phyloP scores from a whole-genome alignment of 2,797 vertebrate genomes.

The Ctenopoma multispine region DNA sequence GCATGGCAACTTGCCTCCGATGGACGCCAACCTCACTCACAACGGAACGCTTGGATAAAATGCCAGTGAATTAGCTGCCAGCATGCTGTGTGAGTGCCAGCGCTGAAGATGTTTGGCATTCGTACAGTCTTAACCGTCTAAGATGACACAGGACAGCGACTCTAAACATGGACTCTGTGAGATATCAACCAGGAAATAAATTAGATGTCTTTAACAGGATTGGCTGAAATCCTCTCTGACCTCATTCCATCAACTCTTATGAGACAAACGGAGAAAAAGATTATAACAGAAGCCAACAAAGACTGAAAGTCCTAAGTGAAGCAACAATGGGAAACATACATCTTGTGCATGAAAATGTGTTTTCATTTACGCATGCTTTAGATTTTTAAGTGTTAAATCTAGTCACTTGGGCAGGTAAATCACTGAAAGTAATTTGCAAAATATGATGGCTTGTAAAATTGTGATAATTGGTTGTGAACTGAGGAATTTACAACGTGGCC shows the following conservation, averaged over 20 bases:
- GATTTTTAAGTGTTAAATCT: not conserved
- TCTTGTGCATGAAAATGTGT: too few relatives aligned
- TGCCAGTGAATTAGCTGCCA: conserved; percentile 39
- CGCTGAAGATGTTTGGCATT: conserved; percentile 22
- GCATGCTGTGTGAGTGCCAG: conserved; percentile 27
- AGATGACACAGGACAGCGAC: conserved; percentile 30
- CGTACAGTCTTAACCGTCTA: conserved; percentile 28
- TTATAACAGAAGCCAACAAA: conserved; percentile 18
- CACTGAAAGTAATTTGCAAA: not conserved
- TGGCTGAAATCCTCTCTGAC: conserved; percentile 61
- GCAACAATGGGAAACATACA: not conserved
- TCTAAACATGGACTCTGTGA: conserved; percentile 20
- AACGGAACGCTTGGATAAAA: conserved; percentile 33
- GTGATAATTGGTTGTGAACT: conserved; percentile 38
- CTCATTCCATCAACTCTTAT: conserved; percentile 54
- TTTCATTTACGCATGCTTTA: not conserved
- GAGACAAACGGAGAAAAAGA: conserved; percentile 32
- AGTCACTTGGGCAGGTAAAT: not conserved
- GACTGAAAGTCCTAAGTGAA: conserved; percentile 33
- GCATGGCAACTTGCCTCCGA: conserved; percentile 30
- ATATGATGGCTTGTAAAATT: conserved; percentile 39
- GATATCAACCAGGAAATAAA: conserved; percentile 56
- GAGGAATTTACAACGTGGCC: conserved; percentile 28
- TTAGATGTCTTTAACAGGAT: conserved; percentile 49
- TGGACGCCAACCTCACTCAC: conserved; percentile 36